Evolutionary conservation across 2,797 vertebrate genomes (phyloP).

Genomic region (Masticophis lateralis): DNA sequence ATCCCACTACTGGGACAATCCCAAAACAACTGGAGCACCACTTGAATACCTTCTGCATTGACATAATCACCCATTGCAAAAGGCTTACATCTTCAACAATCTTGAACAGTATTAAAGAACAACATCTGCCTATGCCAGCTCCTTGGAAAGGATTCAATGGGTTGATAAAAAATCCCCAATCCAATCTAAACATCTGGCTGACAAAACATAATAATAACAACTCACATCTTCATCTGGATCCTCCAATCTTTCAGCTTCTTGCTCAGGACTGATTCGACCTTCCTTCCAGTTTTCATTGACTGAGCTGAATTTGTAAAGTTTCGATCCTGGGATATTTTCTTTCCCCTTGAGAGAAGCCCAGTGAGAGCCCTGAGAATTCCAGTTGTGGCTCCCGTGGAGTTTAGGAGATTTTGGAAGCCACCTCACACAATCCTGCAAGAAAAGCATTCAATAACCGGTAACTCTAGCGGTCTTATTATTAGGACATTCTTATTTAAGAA

Average conservation of each 20-base stretch:
- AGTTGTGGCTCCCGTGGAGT: slow-evolving; percentile 63
- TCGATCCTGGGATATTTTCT: slow-evolving; percentile 55
- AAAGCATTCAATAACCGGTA: not conserved
- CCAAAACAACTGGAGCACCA: not conserved
- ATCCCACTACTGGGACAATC: too few species aligned
- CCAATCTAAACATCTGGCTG: not conserved
- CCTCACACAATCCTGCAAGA: slow-evolving; percentile 68
- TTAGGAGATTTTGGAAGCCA: slow-evolving; percentile 69
- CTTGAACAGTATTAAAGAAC: not conserved
- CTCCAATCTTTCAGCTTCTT: slow-evolving; percentile 71
- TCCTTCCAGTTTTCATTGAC: slow-evolving; percentile 59
- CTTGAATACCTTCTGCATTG: not conserved
- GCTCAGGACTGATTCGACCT: slow-evolving; percentile 64
- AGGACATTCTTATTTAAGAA: slow-evolving; percentile 11
- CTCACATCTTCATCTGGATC: slow-evolving; percentile 70
- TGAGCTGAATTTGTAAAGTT: slow-evolving; percentile 59
- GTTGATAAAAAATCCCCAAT: not conserved
- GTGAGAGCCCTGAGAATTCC: slow-evolving; percentile 68
- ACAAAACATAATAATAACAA: not conserved
- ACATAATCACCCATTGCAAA: not conserved
- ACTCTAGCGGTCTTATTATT: not conserved
- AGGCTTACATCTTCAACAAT: not conserved
- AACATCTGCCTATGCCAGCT: not conserved
- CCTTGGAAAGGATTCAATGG: not conserved
- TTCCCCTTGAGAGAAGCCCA: slow-evolving; percentile 66